Percentiles rank a stretch among this genome's conserved stretches.
Evolutionary conservation across 1,140 invertebrate genomes (phyloP).

Genomic region (Papilio helenus): DNA sequence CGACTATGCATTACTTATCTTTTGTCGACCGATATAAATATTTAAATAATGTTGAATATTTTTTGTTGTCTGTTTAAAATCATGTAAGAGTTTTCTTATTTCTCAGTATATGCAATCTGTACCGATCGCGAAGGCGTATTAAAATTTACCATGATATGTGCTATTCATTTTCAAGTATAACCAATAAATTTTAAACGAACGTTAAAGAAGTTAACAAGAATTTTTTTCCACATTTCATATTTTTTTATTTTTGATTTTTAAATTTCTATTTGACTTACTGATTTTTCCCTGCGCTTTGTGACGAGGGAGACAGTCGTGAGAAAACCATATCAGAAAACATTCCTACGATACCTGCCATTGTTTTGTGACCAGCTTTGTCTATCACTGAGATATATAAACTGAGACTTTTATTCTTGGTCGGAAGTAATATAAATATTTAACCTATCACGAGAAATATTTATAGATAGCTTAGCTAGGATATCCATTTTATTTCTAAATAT

Average conservation of each 20-base stretch:
- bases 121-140: too few relatives aligned
- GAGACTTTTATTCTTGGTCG: not conserved
- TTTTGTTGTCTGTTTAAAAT: slow-evolving; percentile 57
- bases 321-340: not conserved
- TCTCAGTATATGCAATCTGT: not conserved
- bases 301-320: not conserved
- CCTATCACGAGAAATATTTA: not conserved
- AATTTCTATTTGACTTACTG: not conserved
- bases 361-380: not conserved
- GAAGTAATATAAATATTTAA: slow-evolving; percentile 19
- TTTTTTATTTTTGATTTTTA: too few relatives aligned
- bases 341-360: not conserved
- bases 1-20: slow-evolving; percentile 76
- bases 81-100: slow-evolving; percentile 38
- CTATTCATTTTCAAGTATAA: too few relatives aligned
- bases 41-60: slow-evolving; percentile 55
- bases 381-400: not conserved
- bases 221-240: not conserved
- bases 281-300: not conserved
- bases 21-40: slow-evolving; percentile 64
- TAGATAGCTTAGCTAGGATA: not conserved
- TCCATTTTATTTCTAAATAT: not conserved
- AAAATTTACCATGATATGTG: too few relatives aligned
- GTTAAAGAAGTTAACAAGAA: not conserved
- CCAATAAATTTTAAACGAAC: too few relatives aligned